phyloP scores from a whole-genome alignment of 2,888 invertebrate species.

The Cephalotes varians region DNA sequence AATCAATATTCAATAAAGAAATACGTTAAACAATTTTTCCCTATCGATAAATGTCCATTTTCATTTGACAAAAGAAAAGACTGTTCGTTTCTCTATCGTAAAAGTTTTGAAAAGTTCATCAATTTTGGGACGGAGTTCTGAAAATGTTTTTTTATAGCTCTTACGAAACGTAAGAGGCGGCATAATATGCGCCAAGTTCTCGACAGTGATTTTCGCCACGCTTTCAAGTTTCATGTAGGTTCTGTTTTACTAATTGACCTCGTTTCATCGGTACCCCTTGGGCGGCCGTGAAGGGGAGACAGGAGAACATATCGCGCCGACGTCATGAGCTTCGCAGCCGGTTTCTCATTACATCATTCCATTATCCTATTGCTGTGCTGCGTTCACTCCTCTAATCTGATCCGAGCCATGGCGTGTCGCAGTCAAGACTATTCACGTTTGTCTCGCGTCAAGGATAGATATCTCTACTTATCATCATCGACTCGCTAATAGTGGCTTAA shows the following conservation, averaged over 20 bases:
- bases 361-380: slow-evolving; percentile 65
- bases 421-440: slow-evolving; percentile 49
- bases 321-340: slow-evolving; percentile 58
- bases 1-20: not conserved
- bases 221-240: slow-evolving; percentile 45
- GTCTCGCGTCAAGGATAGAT: slow-evolving; percentile 44
- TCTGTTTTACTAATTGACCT: slow-evolving; percentile 71
- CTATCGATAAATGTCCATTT: not conserved
- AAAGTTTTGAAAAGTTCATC: not conserved
- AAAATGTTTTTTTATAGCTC: not conserved
- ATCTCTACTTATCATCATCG: slow-evolving; percentile 43
- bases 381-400: slow-evolving; percentile 61
- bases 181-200: slow-evolving; percentile 20
- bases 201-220: slow-evolving; percentile 44
- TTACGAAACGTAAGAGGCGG: slow-evolving; percentile 21
- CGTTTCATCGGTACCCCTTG: slow-evolving; percentile 55
- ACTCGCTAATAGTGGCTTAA: not conserved
- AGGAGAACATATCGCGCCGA: slow-evolving; percentile 22
- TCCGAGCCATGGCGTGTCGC: slow-evolving; percentile 37
- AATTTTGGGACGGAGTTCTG: not conserved
- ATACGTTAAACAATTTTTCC: not conserved
- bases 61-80: not conserved
- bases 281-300: slow-evolving; percentile 6
- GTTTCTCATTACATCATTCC: slow-evolving; percentile 66
- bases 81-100: not conserved